A percentile compares a stretch with the other conserved stretches of the same genome.
phyloP scores from a whole-genome alignment of 2,797 vertebrate genomes.

The Cyclura pinguis region DNA sequence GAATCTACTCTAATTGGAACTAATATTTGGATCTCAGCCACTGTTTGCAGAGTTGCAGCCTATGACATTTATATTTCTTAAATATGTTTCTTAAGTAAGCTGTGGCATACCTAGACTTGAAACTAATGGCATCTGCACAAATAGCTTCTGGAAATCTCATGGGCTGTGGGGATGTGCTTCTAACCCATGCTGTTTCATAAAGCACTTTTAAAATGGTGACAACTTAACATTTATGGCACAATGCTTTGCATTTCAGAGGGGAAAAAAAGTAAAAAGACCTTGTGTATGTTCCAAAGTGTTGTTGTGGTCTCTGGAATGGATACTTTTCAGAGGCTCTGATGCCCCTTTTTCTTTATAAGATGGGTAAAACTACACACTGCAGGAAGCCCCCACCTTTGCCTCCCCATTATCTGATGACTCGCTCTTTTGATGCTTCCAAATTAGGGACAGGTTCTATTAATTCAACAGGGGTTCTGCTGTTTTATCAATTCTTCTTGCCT shows the following conservation, averaged over 20 bases:
- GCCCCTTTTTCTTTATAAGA: background rate
- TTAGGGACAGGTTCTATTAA: too few relatives aligned
- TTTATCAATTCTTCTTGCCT: too few relatives aligned
- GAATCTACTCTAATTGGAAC: too few relatives aligned
- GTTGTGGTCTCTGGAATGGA: background rate
- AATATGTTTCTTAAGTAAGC: background rate
- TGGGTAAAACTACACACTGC: background rate
- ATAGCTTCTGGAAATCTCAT: background rate
- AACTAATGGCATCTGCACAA: background rate
- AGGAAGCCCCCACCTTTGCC: background rate
- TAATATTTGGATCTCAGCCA: background rate
- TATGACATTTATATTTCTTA: background rate
- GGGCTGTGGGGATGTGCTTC: background rate
- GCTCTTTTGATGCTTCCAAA: too few relatives aligned
- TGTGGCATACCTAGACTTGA: background rate
- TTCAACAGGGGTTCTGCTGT: too few relatives aligned
- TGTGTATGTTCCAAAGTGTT: background rate
- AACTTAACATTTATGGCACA: background rate
- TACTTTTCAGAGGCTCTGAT: background rate
- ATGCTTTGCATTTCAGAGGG: background rate
- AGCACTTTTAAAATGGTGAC: background rate
- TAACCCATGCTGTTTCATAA: background rate
- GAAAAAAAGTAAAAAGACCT: background rate
- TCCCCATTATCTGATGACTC: too few relatives aligned
- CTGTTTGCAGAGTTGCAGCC: background rate